These are phyloP conservation scores for Apotomis turbidana DNA, from an alignment of 2,888 invertebrate genomes.

Conservation along the genomic window DNA sequence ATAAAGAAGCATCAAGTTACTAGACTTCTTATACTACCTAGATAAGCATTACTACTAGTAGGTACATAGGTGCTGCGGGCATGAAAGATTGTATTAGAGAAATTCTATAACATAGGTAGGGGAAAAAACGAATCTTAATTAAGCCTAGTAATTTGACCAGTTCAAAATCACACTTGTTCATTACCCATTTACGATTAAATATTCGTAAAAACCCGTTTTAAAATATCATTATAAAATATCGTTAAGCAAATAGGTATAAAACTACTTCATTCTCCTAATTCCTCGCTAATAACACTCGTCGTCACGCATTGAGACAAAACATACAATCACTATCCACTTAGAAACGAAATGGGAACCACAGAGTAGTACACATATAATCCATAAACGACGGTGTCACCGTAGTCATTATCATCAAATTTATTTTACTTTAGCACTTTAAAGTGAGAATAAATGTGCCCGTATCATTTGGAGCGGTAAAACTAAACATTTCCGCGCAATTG, in stretches of 20 bases:
- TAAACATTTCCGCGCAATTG: conserved; percentile 39
- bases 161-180: background rate
- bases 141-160: too few relatives aligned
- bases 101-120: too few relatives aligned
- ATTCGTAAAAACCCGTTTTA: background rate
- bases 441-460: conserved; percentile 33
- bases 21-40: too few relatives aligned
- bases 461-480: conserved; percentile 33
- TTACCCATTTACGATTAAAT: background rate
- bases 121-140: too few relatives aligned
- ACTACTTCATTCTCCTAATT: conserved; percentile 17
- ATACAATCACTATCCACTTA: conserved; percentile 3
- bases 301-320: background rate
- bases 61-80: too few relatives aligned
- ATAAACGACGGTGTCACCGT: conserved; percentile 25
- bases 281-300: conserved; percentile 5
- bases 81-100: too few relatives aligned
- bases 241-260: background rate
- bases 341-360: conserved; percentile 9
- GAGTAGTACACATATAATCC: conserved; percentile 16
- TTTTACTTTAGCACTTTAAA: conserved; percentile 29
- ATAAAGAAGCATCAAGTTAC: too few relatives aligned
- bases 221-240: conserved; percentile 1
- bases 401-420: conserved; percentile 28
- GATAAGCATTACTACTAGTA: too few relatives aligned